Evolutionary conservation across 2,888 invertebrate genomes (phyloP).

Genomic region (Galeopsomyia nigrocyanea): DNA sequence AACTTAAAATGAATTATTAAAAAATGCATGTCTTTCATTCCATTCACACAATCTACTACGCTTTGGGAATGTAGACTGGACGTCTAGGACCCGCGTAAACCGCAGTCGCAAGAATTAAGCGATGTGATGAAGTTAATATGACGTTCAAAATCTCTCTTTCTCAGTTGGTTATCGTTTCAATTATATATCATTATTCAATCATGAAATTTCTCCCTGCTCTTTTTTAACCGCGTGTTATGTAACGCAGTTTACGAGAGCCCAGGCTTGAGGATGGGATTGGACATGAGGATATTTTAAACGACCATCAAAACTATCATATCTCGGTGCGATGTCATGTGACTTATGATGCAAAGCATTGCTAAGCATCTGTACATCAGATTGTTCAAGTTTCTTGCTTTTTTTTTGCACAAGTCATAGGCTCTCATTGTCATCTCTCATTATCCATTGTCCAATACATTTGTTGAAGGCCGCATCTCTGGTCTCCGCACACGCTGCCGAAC

Average conservation of each 20-base stretch:
- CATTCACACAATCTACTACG: conserved; percentile 22
- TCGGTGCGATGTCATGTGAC: conserved; percentile 66
- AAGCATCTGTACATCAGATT: conserved; percentile 64
- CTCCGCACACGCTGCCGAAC: conserved; percentile 65
- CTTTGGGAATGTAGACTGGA: conserved; percentile 49
- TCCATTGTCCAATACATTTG: conserved; percentile 52
- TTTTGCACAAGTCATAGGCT: conserved; percentile 60
- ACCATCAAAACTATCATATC: conserved; percentile 68
- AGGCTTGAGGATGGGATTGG: conserved; percentile 57
- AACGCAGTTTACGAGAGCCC: conserved; percentile 58
- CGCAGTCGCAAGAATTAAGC: conserved; percentile 23
- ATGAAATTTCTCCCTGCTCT: conserved; percentile 13
- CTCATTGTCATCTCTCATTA: conserved; percentile 52
- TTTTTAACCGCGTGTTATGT: conserved; percentile 2
- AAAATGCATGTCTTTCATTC: conserved; percentile 33
- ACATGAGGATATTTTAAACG: conserved; percentile 54
- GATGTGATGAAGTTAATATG: not conserved
- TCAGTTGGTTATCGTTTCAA: not conserved
- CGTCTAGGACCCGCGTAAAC: conserved; percentile 58
- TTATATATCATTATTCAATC: not conserved
- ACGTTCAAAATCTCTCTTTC: conserved; percentile 4
- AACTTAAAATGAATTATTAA: conserved; percentile 35
- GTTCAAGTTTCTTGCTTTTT: conserved; percentile 58
- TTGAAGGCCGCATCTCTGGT: conserved; percentile 55
- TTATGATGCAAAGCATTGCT: conserved; percentile 65